Evolutionary conservation across 1,140 invertebrate species (phyloP).

Genomic region (Matsumurasca onukii): DNA sequence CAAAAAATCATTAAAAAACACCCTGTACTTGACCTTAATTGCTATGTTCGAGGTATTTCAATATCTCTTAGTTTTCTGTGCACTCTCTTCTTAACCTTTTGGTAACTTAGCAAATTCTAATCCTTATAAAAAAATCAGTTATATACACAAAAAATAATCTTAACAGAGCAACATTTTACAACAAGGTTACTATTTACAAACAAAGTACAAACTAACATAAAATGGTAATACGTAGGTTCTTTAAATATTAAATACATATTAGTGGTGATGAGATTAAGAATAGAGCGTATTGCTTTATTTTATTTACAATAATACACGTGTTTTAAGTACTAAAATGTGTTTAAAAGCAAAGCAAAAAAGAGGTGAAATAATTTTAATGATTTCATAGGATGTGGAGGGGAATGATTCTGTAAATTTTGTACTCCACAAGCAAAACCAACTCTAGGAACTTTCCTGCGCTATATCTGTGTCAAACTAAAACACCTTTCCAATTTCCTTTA

Average conservation of each 20-base stretch:
- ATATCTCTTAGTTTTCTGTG: no score
- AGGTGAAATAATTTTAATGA: not conserved
- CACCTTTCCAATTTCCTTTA: not conserved
- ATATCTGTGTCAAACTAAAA: slow-evolving; percentile 10
- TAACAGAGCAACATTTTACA: not conserved
- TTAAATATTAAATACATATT: slow-evolving; percentile 8
- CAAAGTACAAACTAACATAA: not conserved
- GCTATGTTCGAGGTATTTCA: no score
- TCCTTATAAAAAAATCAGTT: not conserved
- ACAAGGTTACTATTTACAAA: not conserved
- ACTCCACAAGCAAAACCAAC: not conserved
- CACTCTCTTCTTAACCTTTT: not conserved
- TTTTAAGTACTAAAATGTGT: not conserved
- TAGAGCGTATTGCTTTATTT: no score
- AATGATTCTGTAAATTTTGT: slow-evolving; percentile 13
- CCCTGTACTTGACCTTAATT: no score
- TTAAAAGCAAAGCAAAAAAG: not conserved
- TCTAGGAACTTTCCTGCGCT: slow-evolving; percentile 15
- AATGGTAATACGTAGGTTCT: not conserved
- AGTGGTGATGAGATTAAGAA: not conserved
- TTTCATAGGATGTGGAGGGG: slow-evolving; percentile 6
- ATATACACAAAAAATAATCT: not conserved
- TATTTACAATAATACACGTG: not conserved
- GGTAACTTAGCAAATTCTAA: not conserved
- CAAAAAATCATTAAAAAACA: no score